Conservation (phyloP, 1,140 invertebrate genomes). For the Drosophila repleta region DNA sequence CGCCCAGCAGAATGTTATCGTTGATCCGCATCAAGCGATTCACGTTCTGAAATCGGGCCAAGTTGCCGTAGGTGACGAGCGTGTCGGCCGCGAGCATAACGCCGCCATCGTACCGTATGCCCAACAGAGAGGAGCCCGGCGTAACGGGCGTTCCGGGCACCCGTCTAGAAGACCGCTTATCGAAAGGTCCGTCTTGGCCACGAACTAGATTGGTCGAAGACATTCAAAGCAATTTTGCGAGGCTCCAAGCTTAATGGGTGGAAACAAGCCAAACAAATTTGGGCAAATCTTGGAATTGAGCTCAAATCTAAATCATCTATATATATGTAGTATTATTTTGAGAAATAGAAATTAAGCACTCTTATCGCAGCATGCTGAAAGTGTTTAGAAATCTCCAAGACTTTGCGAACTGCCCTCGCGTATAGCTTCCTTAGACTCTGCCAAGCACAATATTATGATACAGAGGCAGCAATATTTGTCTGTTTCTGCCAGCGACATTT, state of each 20-base stretch:
- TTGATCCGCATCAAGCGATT: constrained; percentile 94
- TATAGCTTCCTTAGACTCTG: constrained; percentile 9
- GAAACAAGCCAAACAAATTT: too few species aligned
- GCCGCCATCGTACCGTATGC: constrained; percentile 93
- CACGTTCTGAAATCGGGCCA: constrained; percentile 93
- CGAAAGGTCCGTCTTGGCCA: too few species aligned
- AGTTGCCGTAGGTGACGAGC: constrained; percentile 95
- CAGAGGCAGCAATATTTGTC: constrained; percentile 56
- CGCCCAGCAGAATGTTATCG: constrained; percentile 92
- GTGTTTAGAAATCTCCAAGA: neutral
- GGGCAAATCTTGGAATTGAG: too few species aligned
- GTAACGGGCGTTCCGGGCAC: too few species aligned
- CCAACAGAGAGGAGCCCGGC: constrained; percentile 96
- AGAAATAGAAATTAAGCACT: too few species aligned
- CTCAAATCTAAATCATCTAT: too few species aligned
- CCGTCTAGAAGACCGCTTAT: too few species aligned
- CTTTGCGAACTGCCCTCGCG: constrained; percentile 1
- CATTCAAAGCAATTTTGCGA: too few species aligned
- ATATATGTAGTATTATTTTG: too few species aligned
- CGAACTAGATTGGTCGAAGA: too few species aligned
- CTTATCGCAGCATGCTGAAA: too few species aligned
- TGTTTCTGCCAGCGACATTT: constrained; percentile 62
- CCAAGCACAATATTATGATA: constrained; percentile 33
- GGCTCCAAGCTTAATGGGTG: too few species aligned
- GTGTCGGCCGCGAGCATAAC: constrained; percentile 96